phyloP scores from a whole-genome alignment of 2,888 invertebrate genomes.

The Loripinus fragilis region DNA sequence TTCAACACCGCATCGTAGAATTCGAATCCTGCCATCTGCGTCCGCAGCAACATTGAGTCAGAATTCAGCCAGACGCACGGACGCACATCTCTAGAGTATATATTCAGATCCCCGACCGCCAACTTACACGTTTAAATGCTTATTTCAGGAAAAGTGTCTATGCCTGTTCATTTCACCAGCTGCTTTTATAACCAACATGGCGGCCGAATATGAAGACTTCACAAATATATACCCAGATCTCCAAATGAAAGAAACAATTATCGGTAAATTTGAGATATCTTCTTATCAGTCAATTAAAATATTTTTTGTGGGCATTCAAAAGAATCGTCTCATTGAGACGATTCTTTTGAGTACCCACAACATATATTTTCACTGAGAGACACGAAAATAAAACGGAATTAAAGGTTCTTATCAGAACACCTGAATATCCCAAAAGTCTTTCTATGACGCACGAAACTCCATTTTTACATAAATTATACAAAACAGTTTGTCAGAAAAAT shows the following conservation, averaged over 20 bases:
- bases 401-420: too few relatives aligned
- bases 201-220: conserved; percentile 4
- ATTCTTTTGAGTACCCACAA: too few relatives aligned
- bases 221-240: too few relatives aligned
- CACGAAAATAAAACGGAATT: too few relatives aligned
- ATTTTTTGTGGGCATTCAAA: too few relatives aligned
- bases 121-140: not conserved
- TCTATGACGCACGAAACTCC: conserved; percentile 56
- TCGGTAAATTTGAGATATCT: too few relatives aligned
- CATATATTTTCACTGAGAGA: too few relatives aligned
- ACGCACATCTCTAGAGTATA: conserved; percentile 4
- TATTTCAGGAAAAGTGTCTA: not conserved
- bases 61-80: conserved; percentile 2
- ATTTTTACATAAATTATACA: conserved; percentile 59
- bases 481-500: not conserved
- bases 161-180: not conserved
- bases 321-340: too few relatives aligned
- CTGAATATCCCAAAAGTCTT: conserved; percentile 42
- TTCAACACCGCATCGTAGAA: conserved; percentile 83
- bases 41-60: conserved; percentile 73
- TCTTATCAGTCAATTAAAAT: too few relatives aligned
- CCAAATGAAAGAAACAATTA: too few relatives aligned
- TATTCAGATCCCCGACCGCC: conserved; percentile 28
- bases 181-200: conserved; percentile 15
- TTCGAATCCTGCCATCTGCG: conserved; percentile 80